These are phyloP conservation scores for Venustoraphidia nigricollis DNA, from an alignment of 2,888 invertebrate genomes.

Conservation along the genomic window DNA sequence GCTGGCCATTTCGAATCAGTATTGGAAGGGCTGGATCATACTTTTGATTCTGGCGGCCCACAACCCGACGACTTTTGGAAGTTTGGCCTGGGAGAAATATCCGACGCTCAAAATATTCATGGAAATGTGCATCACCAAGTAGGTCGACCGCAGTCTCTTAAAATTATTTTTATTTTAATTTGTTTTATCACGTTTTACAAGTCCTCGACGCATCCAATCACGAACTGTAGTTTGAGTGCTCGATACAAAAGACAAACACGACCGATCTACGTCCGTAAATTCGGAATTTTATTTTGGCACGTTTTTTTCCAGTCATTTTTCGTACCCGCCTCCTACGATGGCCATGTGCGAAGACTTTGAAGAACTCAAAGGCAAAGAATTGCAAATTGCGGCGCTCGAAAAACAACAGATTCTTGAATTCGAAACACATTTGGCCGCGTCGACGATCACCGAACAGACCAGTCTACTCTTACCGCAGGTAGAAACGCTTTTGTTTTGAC, in stretches of 20 bases:
- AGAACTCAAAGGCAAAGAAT: slow-evolving; percentile 44
- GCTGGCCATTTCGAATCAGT: slow-evolving; percentile 78
- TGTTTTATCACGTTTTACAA: too few species aligned
- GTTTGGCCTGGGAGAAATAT: slow-evolving; percentile 76
- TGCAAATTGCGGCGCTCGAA: slow-evolving; percentile 53
- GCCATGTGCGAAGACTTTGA: slow-evolving; percentile 38
- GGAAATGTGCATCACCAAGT: slow-evolving; percentile 95
- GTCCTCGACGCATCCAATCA: too few species aligned
- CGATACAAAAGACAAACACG: neutral
- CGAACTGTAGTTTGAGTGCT: neutral
- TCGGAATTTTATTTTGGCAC: neutral
- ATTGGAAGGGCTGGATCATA: slow-evolving; percentile 91
- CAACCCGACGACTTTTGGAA: slow-evolving; percentile 79
- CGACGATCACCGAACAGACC: slow-evolving; percentile 79
- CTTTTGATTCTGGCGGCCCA: slow-evolving; percentile 80
- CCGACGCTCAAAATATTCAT: slow-evolving; percentile 81
- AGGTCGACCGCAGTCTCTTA: slow-evolving; percentile 20
- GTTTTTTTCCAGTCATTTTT: slow-evolving; percentile 38
- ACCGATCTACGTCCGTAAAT: neutral
- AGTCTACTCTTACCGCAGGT: slow-evolving; percentile 70
- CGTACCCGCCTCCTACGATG: slow-evolving; percentile 55
- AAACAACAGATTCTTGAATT: slow-evolving; percentile 71
- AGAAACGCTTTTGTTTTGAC: slow-evolving; percentile 2
- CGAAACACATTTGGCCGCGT: slow-evolving; percentile 82
- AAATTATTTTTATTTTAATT: too few species aligned